Conservation (phyloP, 2,797 vertebrate species). For the Apodemus agrarius region DNA sequence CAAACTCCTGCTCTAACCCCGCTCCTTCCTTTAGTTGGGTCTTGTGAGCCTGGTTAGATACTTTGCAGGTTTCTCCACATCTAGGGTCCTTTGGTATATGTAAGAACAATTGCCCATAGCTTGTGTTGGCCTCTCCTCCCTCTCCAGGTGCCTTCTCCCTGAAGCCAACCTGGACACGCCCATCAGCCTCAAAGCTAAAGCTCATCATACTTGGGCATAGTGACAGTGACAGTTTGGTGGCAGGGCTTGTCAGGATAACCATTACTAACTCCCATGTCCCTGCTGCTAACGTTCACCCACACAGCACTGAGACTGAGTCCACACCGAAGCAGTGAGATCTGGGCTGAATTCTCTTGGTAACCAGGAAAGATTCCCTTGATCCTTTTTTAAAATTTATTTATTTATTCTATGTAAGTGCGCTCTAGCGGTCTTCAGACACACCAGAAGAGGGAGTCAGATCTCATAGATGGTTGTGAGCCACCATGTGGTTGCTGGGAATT, state of each 20-base stretch:
- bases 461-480: no score
- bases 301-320: accelerated
- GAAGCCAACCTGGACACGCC: neutral
- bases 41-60: neutral
- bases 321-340: neutral
- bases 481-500: no score
- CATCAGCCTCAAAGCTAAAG: accelerated
- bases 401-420: no score
- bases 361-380: neutral
- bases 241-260: neutral
- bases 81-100: neutral
- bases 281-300: accelerated
- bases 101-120: neutral
- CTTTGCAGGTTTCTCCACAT: neutral
- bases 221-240: neutral
- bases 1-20: neutral
- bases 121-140: neutral
- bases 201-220: neutral
- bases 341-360: neutral
- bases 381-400: neutral
- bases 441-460: no score
- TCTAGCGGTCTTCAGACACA: no score
- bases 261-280: accelerated
- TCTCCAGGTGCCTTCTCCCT: neutral
- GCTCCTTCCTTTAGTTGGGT: accelerated